These are phyloP conservation scores for Cryptoprocta ferox DNA, from an alignment of 2,797 vertebrate genomes.

Conservation along the genomic window DNA sequence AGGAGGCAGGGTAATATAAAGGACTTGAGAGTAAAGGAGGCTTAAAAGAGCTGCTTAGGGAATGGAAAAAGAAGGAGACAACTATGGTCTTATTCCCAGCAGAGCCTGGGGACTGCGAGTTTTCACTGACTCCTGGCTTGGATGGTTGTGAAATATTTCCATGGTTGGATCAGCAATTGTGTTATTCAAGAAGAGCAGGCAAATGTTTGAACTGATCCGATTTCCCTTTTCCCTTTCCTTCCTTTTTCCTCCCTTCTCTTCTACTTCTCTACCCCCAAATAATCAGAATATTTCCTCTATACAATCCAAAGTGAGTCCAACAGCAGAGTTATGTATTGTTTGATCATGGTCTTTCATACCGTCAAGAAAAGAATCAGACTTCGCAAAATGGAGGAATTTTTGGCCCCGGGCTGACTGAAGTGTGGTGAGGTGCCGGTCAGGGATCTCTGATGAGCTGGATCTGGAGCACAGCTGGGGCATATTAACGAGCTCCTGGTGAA, in stretches of 20 bases:
- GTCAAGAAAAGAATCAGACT: constrained; percentile 91
- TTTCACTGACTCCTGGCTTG: neutral
- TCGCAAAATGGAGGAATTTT: constrained; percentile 92
- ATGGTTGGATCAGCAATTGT: neutral
- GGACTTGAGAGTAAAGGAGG: neutral
- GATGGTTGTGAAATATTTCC: neutral
- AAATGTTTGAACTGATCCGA: neutral
- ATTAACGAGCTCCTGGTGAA: constrained; percentile 86
- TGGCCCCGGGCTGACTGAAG: constrained; percentile 90
- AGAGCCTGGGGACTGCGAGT: neutral
- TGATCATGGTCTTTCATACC: constrained; percentile 86
- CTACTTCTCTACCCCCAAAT: neutral
- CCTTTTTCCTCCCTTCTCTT: neutral
- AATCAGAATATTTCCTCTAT: neutral
- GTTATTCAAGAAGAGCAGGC: neutral
- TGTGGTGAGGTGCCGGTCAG: constrained; percentile 80
- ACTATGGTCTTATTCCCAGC: neutral
- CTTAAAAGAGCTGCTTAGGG: neutral
- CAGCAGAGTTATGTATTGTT: neutral
- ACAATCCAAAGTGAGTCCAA: neutral
- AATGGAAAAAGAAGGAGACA: neutral
- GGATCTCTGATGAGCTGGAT: constrained; percentile 78
- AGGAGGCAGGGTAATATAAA: neutral
- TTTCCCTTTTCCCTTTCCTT: neutral
- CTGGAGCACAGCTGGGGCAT: constrained; percentile 89